Evolutionary conservation across 1,140 invertebrate species (phyloP).

Genomic region (Scylla paramamosain): DNA sequence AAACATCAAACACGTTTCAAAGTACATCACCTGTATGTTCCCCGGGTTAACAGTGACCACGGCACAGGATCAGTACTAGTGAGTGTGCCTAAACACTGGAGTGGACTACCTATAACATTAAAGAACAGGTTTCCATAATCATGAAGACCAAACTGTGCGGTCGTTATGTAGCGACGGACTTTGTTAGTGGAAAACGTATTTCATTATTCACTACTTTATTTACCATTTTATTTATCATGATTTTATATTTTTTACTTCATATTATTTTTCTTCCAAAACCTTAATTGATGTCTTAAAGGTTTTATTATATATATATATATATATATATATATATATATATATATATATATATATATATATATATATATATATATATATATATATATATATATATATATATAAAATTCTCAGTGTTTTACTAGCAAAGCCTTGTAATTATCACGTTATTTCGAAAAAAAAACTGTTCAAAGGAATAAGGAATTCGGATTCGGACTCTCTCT

Average conservation of each 20-base stretch:
- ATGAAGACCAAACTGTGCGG: not conserved
- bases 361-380: constrained; percentile 52
- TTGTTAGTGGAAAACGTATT: not conserved
- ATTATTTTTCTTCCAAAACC: too few species aligned
- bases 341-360: constrained; percentile 51
- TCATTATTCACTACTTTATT: not conserved
- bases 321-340: constrained; percentile 56
- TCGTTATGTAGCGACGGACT: not conserved
- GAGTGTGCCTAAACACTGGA: not conserved
- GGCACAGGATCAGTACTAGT: too few species aligned
- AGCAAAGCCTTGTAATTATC: not conserved
- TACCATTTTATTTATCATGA: too few species aligned
- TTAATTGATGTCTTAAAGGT: not conserved
- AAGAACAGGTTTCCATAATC: not conserved
- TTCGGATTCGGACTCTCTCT: too few species aligned
- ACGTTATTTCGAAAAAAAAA: not conserved
- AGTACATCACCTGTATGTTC: too few species aligned
- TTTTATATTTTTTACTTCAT: too few species aligned
- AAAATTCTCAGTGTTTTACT: not conserved
- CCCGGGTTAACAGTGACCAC: too few species aligned
- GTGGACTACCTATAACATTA: not conserved
- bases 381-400: not conserved
- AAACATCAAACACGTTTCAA: not conserved
- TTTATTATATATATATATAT: constrained; percentile 42
- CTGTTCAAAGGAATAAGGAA: too few species aligned